Percentiles rank a stretch among this genome's conserved stretches.
These are phyloP conservation scores for Poliocrania exsul DNA, from an alignment of 2,797 vertebrate genomes.

Conservation along the genomic window DNA sequence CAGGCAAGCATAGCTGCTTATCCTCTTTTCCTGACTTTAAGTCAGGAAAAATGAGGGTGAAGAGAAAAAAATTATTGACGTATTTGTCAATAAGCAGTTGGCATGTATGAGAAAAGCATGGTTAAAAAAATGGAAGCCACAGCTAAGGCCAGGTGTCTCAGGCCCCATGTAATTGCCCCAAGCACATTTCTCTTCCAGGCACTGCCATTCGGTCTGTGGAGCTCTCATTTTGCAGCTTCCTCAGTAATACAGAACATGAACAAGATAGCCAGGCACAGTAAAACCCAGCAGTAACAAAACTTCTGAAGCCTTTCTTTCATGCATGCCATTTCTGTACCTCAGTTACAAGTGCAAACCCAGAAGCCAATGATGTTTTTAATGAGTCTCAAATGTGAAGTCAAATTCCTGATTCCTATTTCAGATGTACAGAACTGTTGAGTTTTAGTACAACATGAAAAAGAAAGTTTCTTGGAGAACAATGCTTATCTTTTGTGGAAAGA, in stretches of 20 bases:
- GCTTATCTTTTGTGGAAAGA: background rate
- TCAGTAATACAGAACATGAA: background rate
- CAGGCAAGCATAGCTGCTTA: constrained; percentile 16
- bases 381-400: background rate
- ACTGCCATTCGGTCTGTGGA: background rate
- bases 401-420: background rate
- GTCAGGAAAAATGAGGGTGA: background rate
- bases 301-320: background rate
- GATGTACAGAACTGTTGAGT: background rate
- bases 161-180: background rate
- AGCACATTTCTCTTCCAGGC: background rate
- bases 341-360: background rate
- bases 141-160: background rate
- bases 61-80: background rate
- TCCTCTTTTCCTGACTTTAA: background rate
- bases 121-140: background rate
- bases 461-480: background rate
- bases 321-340: background rate
- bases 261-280: background rate
- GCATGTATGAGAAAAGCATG: background rate
- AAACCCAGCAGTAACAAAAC: background rate
- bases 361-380: background rate
- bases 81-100: background rate
- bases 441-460: background rate
- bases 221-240: background rate